These are phyloP conservation scores for Cryptocephalus moraei DNA, from an alignment of 2,888 invertebrate species.

Conservation along the genomic window DNA sequence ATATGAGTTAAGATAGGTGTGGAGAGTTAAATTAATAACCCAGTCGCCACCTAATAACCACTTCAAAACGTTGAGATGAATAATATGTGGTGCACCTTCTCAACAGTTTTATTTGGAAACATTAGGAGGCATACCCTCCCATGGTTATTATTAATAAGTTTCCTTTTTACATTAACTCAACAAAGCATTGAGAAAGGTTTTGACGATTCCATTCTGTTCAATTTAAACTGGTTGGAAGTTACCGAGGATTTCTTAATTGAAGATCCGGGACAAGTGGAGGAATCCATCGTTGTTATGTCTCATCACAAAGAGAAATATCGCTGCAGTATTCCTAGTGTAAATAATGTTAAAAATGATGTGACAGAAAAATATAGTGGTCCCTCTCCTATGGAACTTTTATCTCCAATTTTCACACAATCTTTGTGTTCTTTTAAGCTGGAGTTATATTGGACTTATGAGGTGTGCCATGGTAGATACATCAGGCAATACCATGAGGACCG, in stretches of 20 bases:
- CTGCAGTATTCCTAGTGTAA: conserved; percentile 65
- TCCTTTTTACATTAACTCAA: no score
- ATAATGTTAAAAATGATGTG: conserved; percentile 40
- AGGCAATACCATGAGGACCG: conserved; percentile 94
- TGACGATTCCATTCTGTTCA: conserved; percentile 72
- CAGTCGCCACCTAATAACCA: no score
- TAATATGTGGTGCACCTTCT: no score
- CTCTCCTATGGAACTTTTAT: conserved; percentile 66
- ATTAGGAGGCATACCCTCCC: no score
- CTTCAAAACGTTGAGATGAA: no score
- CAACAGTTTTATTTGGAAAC: no score
- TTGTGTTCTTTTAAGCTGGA: conserved; percentile 71
- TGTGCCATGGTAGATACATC: conserved; percentile 86
- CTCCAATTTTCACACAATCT: conserved; percentile 64
- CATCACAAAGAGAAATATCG: conserved; percentile 73
- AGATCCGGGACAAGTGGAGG: conserved; percentile 32
- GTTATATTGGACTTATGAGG: conserved; percentile 93
- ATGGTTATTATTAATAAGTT: no score
- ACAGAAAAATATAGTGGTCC: conserved; percentile 58
- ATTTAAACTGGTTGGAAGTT: conserved; percentile 55
- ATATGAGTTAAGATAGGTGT: no score
- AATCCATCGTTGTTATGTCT: conserved; percentile 60
- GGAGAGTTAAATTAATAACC: no score
- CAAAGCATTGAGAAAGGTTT: conserved; percentile 43
- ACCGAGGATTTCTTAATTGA: conserved; percentile 23